Evolutionary conservation across 1,140 invertebrate species (phyloP), one percentile per base, ranked within the genome.

Genomic region (Eufriesea mexicana): DNA sequence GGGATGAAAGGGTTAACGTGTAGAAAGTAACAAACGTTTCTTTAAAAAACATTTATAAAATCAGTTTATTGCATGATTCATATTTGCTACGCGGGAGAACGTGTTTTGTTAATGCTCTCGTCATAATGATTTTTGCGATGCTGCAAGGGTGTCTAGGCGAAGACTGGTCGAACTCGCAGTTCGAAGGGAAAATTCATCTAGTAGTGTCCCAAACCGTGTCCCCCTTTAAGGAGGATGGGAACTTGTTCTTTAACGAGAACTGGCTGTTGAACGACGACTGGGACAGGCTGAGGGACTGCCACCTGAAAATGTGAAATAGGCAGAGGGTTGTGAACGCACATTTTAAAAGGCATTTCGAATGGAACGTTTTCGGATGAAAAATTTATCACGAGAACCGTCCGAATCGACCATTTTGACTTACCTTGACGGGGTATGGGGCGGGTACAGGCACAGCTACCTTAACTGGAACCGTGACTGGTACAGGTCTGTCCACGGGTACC

Each of bases 401-500:
- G 18, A 20, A 57, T 67, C 6, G 51, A n/a, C 16, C 35, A 6
- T 9, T 57, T 70, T 25, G 28, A 84, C 83, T 88, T 81, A 94
- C 93, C 90, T 94, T 92, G 74, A 94, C 93, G 67, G 93, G 93
- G 90, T 93, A 94, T 45, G 93, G 93, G 9, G 90, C 90, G 57
- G 93, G 93, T 0, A 92, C 90, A 54, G 90, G 90, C 12, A 90
- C 90, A 77, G 93, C 90, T 14, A 94, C 93, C 83, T 92, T 92
- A 54, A 94, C 94, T 47, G 91, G 92, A 61, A 93, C 91, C 28
- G 90, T 45, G 18, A 93, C 92, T 68, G 93, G 93, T 77, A 90
- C 89, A 28, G 93, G 93, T 68, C 90, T 92, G 79, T 94, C 93
- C 64, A 94, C 93, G 55, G 93, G 94, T 55, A 94, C 92, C 35